These are phyloP conservation scores for Liasis olivaceus DNA, from an alignment of 2,797 vertebrate species.

Conservation along the genomic window DNA sequence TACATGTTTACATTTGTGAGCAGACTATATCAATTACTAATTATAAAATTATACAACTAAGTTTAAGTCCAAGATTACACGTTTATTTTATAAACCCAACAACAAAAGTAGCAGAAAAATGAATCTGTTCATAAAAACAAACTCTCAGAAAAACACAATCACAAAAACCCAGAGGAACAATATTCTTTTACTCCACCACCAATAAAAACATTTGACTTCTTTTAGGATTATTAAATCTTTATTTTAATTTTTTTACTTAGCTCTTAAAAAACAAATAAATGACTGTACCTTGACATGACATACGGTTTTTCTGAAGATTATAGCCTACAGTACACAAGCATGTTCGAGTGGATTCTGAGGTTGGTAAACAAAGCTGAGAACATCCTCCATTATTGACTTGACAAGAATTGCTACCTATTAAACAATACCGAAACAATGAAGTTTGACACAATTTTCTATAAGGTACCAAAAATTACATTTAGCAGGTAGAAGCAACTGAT, in stretches of 20 bases:
- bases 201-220: not conserved
- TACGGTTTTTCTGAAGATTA: constrained; percentile 89
- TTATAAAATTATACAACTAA: not conserved
- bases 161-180: rapidly evolving
- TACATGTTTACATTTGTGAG: not conserved
- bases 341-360: constrained; percentile 90
- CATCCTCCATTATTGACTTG: constrained; percentile 94
- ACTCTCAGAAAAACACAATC: not conserved
- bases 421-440: not conserved
- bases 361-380: constrained; percentile 95
- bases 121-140: not conserved
- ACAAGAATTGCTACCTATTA: constrained; percentile 90
- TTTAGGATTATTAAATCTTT: not conserved
- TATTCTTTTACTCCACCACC: not conserved
- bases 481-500: not conserved
- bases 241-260: not conserved
- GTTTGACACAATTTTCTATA: not conserved
- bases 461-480: not conserved
- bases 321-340: constrained; percentile 96
- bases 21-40: not conserved
- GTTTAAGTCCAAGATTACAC: not conserved
- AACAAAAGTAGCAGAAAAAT: not conserved
- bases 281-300: constrained; percentile 89
- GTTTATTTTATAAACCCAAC: not conserved
- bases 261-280: not conserved